Base-by-base conservation (phyloP, 2,113 vertebrate species). In the Hirundichthys speculiger region DNA sequence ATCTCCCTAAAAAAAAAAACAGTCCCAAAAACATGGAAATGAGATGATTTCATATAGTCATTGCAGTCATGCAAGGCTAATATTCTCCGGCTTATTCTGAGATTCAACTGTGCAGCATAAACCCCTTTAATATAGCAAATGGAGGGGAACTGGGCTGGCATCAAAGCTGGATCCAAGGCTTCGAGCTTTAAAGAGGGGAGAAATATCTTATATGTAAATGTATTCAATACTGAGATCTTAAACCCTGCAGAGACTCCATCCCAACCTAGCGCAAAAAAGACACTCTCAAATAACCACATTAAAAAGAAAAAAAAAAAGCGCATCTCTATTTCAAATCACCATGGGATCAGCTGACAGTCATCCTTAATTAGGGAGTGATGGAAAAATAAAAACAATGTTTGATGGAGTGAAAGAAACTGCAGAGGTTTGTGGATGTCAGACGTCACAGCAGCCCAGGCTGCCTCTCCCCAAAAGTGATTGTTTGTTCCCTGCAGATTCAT, bases 191-290 rank as follows among this genome's bases (percentile, higher is more conserved):
- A 90, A 88, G 80, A 80, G 81, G 70, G 50, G 71, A 41, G 52
- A 75, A 73, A 81, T 65, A 77, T 78, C 77, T 85, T 80, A 69
- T 87, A 88, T 90, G 88, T 79, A 87, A 91, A 88, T 88, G 75
- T 86, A 88, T 90, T 86, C 78, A 72, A 77, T 71, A 46, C 83
- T 79, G 67, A 83, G 70, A 77, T 72, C 83, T 80, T 70, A 71
- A 77, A 85, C 72, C 72, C 76, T 64, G 53, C 67, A 54, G 54
- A 83, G 63, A 52, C 39, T 38, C 66, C 63, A 5, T 10, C 30
- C 60, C 7, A 56, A 64, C 53, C 70, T 57, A 3, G 1, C 60
- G 15, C 1, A 59, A 63, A 65, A 67, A 16, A 55, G 50, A 51
- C n/a, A n/a, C n/a, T n/a, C 72, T 86, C 69, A 69, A 38, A 73